Base-by-base conservation (phyloP, 2,888 invertebrate species). In the Masnerella sp. region DNA sequence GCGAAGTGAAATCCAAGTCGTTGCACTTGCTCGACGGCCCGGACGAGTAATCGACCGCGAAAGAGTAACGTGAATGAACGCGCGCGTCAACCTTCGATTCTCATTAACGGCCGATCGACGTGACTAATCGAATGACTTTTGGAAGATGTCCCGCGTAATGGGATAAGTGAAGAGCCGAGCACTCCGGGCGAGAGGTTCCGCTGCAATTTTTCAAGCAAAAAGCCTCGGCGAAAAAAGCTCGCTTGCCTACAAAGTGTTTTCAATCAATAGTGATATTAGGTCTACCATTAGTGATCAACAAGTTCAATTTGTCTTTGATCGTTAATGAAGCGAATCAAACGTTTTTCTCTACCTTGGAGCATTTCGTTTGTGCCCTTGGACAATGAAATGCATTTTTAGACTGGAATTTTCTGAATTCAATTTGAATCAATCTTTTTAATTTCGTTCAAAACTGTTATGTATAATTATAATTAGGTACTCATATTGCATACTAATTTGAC, bases 111-210 rank as follows among this genome's bases (percentile, higher is more conserved):
- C 43, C 51, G 52, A 71, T 71, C 59, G 71, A 71, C 45, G 62
- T 28, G 43, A 62, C 62, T 62, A 70, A 70, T 62, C 70, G 70
- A 70, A 70, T 70, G 62, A 70, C 70, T 70, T 70, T 70, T 56
- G 40, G 32, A 69, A 62, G 47, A 54, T 45, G 69, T 51, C 69
- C 20, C 17, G 38, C 17, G n/a, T 69, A 69, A 69, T 47, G 47
- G 42, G 69, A 62, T 59, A 43, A 62, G 34, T 54, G 54, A 17
- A 69, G 49, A 22, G 54, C 47, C 22, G 47, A 69, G 51, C 51
- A 43, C 68, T 52, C 36, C 11, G 1, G 22, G 20, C 15, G 28
- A 51, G 68, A 52, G 43, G 32, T 36, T 36, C 28, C 51, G 52
- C 58, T 49, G 58, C 32, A 40, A 58, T 40, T 65, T 56, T 36